phyloP scores from a whole-genome alignment of 2,797 vertebrate genomes.

The Pantherophis vulpinus region DNA sequence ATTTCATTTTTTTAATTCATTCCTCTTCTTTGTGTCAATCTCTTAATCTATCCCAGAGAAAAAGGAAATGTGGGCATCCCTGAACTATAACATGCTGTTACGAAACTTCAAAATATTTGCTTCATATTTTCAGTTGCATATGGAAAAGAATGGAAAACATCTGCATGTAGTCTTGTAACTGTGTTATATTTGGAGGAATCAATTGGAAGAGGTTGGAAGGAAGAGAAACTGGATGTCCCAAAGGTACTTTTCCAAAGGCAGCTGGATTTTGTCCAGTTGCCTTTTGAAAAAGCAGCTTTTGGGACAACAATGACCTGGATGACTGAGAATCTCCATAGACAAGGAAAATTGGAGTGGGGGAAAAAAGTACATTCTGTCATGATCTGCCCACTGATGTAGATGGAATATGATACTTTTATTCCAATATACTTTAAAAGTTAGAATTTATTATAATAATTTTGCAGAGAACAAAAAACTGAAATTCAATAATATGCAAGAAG shows the following conservation, averaged over 20 bases:
- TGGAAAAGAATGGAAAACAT: background rate
- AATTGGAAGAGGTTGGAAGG: background rate
- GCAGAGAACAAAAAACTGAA: background rate
- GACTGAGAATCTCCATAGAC: background rate
- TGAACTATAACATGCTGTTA: background rate
- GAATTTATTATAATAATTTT: background rate
- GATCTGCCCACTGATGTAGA: background rate
- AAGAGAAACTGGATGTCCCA: background rate
- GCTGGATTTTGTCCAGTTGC: background rate
- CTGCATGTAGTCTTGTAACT: background rate
- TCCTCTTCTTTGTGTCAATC: background rate
- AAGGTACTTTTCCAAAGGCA: background rate
- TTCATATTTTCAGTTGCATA: background rate
- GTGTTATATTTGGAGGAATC: background rate
- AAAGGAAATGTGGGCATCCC: background rate
- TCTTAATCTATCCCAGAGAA: background rate
- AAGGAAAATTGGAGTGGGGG: background rate
- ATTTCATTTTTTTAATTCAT: background rate
- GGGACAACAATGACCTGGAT: background rate
- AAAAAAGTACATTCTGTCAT: background rate
- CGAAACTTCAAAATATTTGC: background rate
- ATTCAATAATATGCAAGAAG: background rate
- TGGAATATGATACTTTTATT: background rate
- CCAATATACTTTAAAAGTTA: background rate
- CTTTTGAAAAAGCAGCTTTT: background rate